phyloP scores from a whole-genome alignment of 2,888 invertebrate genomes.

The Ichneumoninae sp. region DNA sequence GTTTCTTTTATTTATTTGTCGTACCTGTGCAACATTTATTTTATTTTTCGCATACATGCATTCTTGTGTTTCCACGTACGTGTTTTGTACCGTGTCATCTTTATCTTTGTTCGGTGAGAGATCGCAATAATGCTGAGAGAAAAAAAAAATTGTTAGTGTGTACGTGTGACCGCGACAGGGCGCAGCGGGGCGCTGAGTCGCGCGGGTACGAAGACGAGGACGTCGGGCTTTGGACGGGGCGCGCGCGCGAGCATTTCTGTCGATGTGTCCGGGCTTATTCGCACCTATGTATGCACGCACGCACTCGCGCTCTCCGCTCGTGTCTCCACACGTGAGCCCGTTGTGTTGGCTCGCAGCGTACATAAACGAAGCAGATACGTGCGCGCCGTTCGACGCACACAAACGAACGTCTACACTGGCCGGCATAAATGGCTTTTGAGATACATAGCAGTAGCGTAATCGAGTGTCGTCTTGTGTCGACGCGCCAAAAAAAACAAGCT shows the following conservation, averaged over 20 bases:
- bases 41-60: not conserved
- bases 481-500: conserved; percentile 63
- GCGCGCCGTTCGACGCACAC: conserved; percentile 6
- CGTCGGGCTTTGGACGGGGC: conserved; percentile 50
- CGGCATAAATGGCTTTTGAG: conserved; percentile 45
- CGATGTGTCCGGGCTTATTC: conserved; percentile 58
- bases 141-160: conserved; percentile 38
- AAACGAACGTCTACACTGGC: conserved; percentile 40
- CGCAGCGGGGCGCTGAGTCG: conserved; percentile 51
- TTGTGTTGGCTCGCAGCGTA: conserved; percentile 33
- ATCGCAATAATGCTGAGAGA: conserved; percentile 47
- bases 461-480: conserved; percentile 56
- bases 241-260: conserved; percentile 56
- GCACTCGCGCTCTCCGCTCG: conserved; percentile 33
- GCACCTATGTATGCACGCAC: conserved; percentile 40
- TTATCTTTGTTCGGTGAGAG: conserved; percentile 47
- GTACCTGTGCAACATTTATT: not conserved
- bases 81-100: conserved; percentile 39
- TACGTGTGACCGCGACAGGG: conserved; percentile 54
- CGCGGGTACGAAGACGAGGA: conserved; percentile 61
- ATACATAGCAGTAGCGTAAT: conserved; percentile 46
- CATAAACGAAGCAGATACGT: conserved; percentile 3
- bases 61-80: conserved; percentile 26
- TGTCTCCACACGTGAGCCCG: conserved; percentile 21
- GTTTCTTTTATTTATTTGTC: not conserved